Percentiles rank a stretch among this genome's conserved stretches.
phyloP scores from a whole-genome alignment of 1,140 invertebrate species.

The Brachionus angularis region DNA sequence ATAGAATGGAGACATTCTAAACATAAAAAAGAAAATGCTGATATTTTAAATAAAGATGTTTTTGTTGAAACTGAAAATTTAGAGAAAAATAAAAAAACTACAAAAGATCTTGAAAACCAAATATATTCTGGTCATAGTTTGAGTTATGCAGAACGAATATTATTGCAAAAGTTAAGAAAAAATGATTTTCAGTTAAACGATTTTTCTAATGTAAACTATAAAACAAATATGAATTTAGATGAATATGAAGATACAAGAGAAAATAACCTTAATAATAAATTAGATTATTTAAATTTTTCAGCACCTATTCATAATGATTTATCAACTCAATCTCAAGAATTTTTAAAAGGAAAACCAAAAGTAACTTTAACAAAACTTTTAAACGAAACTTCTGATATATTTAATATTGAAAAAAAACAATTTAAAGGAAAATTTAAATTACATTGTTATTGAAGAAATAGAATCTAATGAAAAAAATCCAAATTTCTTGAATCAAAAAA shows the following conservation, averaged over 20 bases:
- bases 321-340: too few species aligned
- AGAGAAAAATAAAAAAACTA: conserved; percentile 9
- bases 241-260: background rate
- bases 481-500: conserved; percentile 1
- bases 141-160: conserved; percentile 52
- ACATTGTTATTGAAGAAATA: conserved; percentile 12
- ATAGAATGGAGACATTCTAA: conserved; percentile 50
- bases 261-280: too few species aligned
- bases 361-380: too few species aligned
- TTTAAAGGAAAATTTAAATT: background rate
- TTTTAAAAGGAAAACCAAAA: too few species aligned
- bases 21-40: background rate
- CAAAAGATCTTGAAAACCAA: conserved; percentile 19
- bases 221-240: background rate
- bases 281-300: too few species aligned
- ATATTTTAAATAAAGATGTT: background rate
- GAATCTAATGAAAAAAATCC: background rate
- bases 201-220: conserved; percentile 19
- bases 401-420: background rate
- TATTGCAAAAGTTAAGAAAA: conserved; percentile 54
- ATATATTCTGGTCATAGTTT: background rate
- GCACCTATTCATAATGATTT: too few species aligned
- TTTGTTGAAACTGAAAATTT: background rate
- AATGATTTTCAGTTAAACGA: too few species aligned
- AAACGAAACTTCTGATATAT: background rate